phyloP scores from a whole-genome alignment of 2,113 vertebrate genomes.

The Syrmaticus mikado region DNA sequence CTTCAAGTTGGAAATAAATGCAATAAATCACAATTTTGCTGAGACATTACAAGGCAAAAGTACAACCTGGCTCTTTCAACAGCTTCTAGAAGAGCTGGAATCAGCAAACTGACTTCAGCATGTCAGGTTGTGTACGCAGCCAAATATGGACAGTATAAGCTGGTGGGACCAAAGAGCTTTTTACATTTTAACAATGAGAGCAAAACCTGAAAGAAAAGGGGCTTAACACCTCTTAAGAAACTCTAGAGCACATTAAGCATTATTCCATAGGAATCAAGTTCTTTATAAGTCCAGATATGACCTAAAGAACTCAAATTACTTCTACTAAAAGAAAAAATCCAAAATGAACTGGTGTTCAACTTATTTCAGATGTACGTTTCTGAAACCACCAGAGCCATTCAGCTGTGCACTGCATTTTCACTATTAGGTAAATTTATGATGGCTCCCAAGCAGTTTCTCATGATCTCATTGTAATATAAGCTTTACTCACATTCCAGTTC shows the following conservation, averaged over 20 bases:
- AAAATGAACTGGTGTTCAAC: not conserved
- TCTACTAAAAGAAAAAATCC: not conserved
- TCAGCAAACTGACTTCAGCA: not conserved
- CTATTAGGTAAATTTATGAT: not conserved
- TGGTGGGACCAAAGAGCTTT: not conserved
- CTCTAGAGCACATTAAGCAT: not conserved
- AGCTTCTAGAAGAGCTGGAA: constrained; percentile 2
- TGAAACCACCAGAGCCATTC: not conserved
- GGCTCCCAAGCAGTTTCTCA: not conserved
- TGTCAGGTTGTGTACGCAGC: not conserved
- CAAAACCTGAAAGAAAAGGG: not conserved
- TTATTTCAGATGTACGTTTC: not conserved
- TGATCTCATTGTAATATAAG: not conserved
- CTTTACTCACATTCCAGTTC: not conserved
- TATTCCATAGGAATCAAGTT: not conserved
- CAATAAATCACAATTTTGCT: constrained; percentile 17
- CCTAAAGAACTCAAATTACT: rapidly evolving
- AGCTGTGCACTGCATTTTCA: not conserved
- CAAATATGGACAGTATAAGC: not conserved
- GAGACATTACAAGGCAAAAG: not conserved
- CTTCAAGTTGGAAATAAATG: not conserved
- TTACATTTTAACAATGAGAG: not conserved
- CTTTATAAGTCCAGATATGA: not conserved
- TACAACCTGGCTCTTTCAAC: not conserved
- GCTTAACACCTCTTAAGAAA: not conserved